phyloP scores from a whole-genome alignment of 1,140 invertebrate species.

The Nephila pilipes region DNA sequence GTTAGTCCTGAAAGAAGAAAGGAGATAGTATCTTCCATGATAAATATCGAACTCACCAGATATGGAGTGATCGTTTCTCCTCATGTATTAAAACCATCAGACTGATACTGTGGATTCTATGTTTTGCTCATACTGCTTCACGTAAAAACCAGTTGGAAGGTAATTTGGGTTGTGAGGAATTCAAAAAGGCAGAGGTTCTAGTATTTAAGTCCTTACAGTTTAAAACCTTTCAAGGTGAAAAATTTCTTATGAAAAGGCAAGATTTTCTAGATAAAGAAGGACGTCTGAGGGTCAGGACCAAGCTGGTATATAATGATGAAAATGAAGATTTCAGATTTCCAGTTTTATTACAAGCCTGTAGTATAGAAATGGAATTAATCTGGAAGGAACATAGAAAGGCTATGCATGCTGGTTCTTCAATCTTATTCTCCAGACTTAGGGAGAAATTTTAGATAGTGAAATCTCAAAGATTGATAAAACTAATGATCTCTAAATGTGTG shows the following conservation, averaged over 20 bases:
- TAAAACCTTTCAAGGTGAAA: slow-evolving; percentile 49
- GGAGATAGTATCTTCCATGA: background rate
- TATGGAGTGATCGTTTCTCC: slow-evolving; percentile 11
- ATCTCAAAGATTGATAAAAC: background rate
- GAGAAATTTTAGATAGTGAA: slow-evolving; percentile 61
- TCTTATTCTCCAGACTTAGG: slow-evolving; percentile 12
- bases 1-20: slow-evolving; percentile 14
- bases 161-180: slow-evolving; percentile 45
- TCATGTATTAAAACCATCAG: slow-evolving; percentile 52
- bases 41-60: slow-evolving; percentile 35
- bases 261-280: slow-evolving; percentile 49
- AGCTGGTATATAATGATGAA: slow-evolving; percentile 28
- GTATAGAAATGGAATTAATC: slow-evolving; percentile 31
- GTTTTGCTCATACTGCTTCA: slow-evolving; percentile 44
- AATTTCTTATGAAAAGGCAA: slow-evolving; percentile 58
- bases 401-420: slow-evolving; percentile 62
- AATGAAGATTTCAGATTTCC: slow-evolving; percentile 9
- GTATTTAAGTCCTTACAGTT: slow-evolving; percentile 48
- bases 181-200: slow-evolving; percentile 38
- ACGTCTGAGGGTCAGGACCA: slow-evolving; percentile 29
- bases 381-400: background rate
- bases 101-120: slow-evolving; percentile 55
- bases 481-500: too few species aligned
- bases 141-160: slow-evolving; percentile 26
- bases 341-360: slow-evolving; percentile 40